Conservation (phyloP, 2,113 vertebrate genomes). For the Podilymbus podiceps region DNA sequence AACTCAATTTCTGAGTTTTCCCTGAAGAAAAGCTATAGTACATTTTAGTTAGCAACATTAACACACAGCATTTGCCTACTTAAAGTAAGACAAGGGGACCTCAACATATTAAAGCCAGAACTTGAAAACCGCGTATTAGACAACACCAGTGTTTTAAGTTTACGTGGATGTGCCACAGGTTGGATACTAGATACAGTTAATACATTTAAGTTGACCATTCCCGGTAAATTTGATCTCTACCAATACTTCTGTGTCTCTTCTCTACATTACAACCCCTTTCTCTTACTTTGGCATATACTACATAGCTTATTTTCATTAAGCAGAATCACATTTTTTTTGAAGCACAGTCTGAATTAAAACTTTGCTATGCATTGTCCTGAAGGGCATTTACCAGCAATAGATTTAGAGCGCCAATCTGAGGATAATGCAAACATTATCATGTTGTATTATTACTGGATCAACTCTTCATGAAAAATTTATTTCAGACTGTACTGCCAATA, state of each 20-base stretch:
- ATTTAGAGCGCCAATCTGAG: background rate
- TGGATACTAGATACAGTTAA: background rate
- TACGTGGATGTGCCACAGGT: background rate
- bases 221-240: background rate
- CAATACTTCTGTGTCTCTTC: background rate
- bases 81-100: constrained; percentile 17
- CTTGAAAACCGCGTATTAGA: background rate
- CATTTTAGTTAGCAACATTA: constrained; percentile 25
- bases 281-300: constrained; percentile 17
- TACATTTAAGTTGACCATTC: background rate
- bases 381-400: background rate
- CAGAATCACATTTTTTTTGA: background rate
- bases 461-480: background rate
- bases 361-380: background rate
- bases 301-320: background rate
- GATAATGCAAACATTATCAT: background rate
- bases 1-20: constrained; percentile 63
- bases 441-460: background rate
- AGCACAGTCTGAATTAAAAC: constrained; percentile 1
- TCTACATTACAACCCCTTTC: background rate
- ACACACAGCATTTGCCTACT: constrained; percentile 17
- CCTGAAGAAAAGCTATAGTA: constrained; percentile 67
- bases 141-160: background rate
- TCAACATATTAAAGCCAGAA: constrained; percentile 44
- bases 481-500: background rate